phyloP scores from a whole-genome alignment of 1,140 invertebrate species.

The Cryptotermes secundus region DNA sequence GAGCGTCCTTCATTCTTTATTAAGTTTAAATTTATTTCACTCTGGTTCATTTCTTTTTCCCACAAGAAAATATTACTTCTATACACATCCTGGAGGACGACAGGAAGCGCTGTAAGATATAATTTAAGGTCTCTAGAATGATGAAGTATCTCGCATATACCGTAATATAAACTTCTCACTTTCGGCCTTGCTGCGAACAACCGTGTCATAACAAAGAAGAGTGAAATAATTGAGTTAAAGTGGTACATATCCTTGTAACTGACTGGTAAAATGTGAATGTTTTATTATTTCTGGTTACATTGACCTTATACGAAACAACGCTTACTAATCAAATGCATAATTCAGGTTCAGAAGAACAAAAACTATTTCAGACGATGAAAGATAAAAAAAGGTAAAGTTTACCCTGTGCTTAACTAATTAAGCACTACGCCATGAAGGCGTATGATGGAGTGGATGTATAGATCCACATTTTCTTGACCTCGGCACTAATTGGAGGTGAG shows the following conservation, averaged over 20 bases:
- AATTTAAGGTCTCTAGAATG: not conserved
- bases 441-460: no score
- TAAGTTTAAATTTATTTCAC: conserved; percentile 1
- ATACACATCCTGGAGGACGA: not conserved
- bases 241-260: not conserved
- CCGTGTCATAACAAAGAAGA: not conserved
- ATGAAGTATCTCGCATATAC: not conserved
- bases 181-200: not conserved
- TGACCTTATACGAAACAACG: no score
- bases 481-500: no score
- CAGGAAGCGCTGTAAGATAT: not conserved
- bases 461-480: no score
- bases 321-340: no score
- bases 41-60: not conserved
- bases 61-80: not conserved
- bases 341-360: no score
- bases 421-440: no score
- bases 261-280: no score
- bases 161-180: not conserved
- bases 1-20: not conserved
- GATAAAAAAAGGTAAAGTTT: no score
- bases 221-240: not conserved
- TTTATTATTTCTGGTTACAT: no score
- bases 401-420: no score
- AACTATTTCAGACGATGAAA: no score